Percentiles rank a stretch among this genome's conserved stretches.
These are phyloP conservation scores for Drosophila kepulauana DNA, from an alignment of 1,140 invertebrate genomes.

Conservation along the genomic window DNA sequence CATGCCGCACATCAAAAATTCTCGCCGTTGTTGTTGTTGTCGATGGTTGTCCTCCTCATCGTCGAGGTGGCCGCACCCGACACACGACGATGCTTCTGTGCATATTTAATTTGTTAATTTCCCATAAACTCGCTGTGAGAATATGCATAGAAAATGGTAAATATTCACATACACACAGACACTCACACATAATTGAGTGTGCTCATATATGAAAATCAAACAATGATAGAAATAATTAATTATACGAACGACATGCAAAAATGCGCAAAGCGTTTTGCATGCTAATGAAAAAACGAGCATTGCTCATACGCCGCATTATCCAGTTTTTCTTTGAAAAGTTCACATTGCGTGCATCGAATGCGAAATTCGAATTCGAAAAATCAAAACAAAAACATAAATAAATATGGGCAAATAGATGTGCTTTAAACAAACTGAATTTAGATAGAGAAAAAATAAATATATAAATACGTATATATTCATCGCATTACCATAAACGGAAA, in stretches of 20 bases:
- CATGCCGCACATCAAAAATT: conserved; percentile 41
- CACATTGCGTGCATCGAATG: conserved; percentile 48
- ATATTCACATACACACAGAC: conserved; percentile 19
- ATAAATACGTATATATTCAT: neutral
- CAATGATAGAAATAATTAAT: conserved; percentile 54
- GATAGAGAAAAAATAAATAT: conserved; percentile 19
- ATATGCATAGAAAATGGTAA: conserved; percentile 48
- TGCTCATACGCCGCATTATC: conserved; percentile 54
- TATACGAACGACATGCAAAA: conserved; percentile 69
- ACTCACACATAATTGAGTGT: conserved; percentile 5
- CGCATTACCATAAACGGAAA: conserved; percentile 69
- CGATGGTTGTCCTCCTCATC: conserved; percentile 14
- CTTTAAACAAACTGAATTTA: conserved; percentile 11
- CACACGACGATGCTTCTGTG: conserved; percentile 41
- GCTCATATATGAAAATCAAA: conserved; percentile 47
- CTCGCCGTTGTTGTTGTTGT: conserved; percentile 4
- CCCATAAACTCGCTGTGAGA: conserved; percentile 61
- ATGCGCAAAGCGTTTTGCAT: conserved; percentile 62
- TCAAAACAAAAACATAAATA: conserved; percentile 29
- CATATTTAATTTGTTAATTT: conserved; percentile 74
- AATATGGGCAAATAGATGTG: conserved; percentile 24
- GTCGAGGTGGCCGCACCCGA: conserved; percentile 41
- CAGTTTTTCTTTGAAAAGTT: conserved; percentile 14
- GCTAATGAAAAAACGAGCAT: conserved; percentile 19
- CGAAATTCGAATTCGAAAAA: conserved; percentile 38